Evolutionary conservation across 2,797 vertebrate genomes (phyloP), one percentile per base, ranked within the genome.

Genomic region (Pitangus sulphuratus): DNA sequence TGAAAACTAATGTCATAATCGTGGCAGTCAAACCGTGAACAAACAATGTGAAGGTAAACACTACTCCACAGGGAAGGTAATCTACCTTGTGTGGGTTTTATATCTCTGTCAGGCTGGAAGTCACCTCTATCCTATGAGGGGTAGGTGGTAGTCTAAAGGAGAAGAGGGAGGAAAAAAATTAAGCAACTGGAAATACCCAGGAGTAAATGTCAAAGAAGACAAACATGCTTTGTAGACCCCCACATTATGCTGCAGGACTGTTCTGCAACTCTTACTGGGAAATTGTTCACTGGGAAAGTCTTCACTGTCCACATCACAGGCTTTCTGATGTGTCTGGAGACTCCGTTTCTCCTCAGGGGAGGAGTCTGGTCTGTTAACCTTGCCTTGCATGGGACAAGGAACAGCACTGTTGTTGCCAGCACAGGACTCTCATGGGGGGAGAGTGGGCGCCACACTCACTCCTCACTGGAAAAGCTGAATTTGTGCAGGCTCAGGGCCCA

Each of bases 1-100:
- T 82, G 84, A 95, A 97, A 95, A 62, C 65, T 71, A 54, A 57
- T 78, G 48, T 57, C 48, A 50, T 50, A 91, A 72, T 65, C 21
- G 4, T 28, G 21, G 16, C 54, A 90, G 58, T 84, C 12, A 2
- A 89, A 91, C 53, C 54, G 58, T 6, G 4, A 74, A 74, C 56
- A 92, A 56, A 56, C 56, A 57, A 33, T 16, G 2, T 15, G 35
- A 90, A 78, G 21, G 25, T 14, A 74, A 48, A 37, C 12, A 2
- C 37, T 50, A 5, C 33, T 81, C 6, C 14, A 18, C 5, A 13
- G 37, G 20, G 16, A 66, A 79, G 11, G 24, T n/a, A 40, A 39
- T 57, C 31, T 30, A 4, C 39, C 10, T 53, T 53, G 31, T 35
- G 30, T 22, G 16, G 4, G 3, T 28, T 68, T 65, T 37, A 6